Evolutionary conservation across 2,888 invertebrate species (phyloP), one percentile per base, ranked within the genome.

Genomic region (Tetramorium bicarinatum): DNA sequence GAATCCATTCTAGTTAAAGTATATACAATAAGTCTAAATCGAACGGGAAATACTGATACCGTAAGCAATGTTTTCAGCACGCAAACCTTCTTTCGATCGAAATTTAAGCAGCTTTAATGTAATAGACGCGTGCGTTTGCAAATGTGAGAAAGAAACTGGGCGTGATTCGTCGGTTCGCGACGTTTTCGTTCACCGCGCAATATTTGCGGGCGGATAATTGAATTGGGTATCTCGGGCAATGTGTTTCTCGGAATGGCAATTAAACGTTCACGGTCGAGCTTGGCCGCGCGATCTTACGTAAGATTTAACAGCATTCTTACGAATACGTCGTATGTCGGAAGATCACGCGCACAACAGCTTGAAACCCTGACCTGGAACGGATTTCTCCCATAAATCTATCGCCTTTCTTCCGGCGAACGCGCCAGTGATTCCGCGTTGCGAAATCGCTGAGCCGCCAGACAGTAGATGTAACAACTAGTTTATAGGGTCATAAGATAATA

Each of bases 191-290:
- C 52, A 44, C 62, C 62, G 75, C 66, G 72, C 72, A 89, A 89
- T 62, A 76, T 61, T 77, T 81, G 62, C 69, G 62, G 64, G 52
- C 69, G 77, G 34, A 69, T 88, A 88, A 89, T 87, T 87, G 83
- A 79, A 83, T 87, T 74, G 82, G 71, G 62, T 66, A 67, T 56
- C 61, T 49, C 54, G 61, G 49, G 71, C 64, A 82, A 82, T 44
- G 83, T 25, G 38, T 62, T 75, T 52, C 34, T 56, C 64, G 67
- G 72, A 72, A 79, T 72, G 34, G 61, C 87, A 83, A 87, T 86
- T 89, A 87, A 49, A 61, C 25, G 54, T 80, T 85, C 85, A 87
- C 76, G 83, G 82, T 61, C 74, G 86, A 74, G 85, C 64, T 67
- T 83, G 80, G 76, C 86, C 67, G 69, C 34, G 49, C 21, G 21